Evolutionary conservation across 2,888 invertebrate genomes (phyloP).

Genomic region (Xanthostigma xanthostigma): DNA sequence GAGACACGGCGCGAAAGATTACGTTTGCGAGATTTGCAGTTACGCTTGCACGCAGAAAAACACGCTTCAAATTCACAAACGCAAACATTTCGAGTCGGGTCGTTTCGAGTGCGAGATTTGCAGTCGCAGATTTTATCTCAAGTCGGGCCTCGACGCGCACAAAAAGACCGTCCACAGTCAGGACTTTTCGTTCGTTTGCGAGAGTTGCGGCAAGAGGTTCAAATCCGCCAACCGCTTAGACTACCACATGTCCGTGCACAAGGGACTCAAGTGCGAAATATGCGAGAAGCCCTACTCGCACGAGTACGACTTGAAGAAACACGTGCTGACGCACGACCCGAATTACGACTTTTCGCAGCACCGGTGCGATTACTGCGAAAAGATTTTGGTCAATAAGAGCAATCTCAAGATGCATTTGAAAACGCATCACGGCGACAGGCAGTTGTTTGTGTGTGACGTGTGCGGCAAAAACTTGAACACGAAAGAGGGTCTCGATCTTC

Average conservation of each 20-base stretch:
- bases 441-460: slow-evolving; percentile 28
- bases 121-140: slow-evolving; percentile 17
- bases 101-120: slow-evolving; percentile 3
- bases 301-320: slow-evolving; percentile 10
- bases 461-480: slow-evolving; percentile 27
- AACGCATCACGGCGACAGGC: slow-evolving; percentile 10
- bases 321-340: slow-evolving; percentile 10
- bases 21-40: slow-evolving; percentile 3
- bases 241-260: slow-evolving; percentile 9
- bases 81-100: background rate
- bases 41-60: slow-evolving; percentile 4
- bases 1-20: slow-evolving; percentile 11
- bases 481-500: background rate
- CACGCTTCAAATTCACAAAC: slow-evolving; percentile 24
- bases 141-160: slow-evolving; percentile 25
- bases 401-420: slow-evolving; percentile 11
- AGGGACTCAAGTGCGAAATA: background rate
- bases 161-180: slow-evolving; percentile 24
- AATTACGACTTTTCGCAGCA: slow-evolving; percentile 5
- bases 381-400: slow-evolving; percentile 1
- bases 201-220: background rate
- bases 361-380: slow-evolving; percentile 8
- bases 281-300: slow-evolving; percentile 14
- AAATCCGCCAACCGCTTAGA: background rate
- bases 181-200: slow-evolving; percentile 9